phyloP scores from a whole-genome alignment of 2,797 vertebrate genomes.

The Micropoecilia bifurca region DNA sequence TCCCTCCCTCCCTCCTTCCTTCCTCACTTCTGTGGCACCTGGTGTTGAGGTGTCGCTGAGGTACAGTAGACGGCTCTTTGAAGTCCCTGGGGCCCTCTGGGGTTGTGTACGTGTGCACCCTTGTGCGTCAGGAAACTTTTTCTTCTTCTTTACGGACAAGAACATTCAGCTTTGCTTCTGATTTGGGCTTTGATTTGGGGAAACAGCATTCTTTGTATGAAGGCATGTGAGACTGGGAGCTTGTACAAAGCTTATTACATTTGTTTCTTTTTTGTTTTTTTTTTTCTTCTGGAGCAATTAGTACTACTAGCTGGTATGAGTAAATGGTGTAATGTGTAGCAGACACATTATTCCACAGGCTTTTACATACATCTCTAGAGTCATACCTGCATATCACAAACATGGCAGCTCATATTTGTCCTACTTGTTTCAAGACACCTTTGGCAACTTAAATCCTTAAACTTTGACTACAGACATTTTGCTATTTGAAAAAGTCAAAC shows the following conservation, averaged over 20 bases:
- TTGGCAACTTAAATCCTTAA: neutral
- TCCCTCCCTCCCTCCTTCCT: conserved; percentile 19
- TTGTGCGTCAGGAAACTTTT: conserved; percentile 55
- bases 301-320: neutral
- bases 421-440: neutral
- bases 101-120: conserved; percentile 28
- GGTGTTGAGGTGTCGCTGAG: conserved; percentile 76
- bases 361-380: neutral
- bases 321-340: neutral
- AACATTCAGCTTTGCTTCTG: conserved; percentile 64
- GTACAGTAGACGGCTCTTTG: conserved; percentile 77
- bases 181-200: conserved; percentile 32
- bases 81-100: conserved; percentile 70
- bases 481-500: neutral
- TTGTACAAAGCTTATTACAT: neutral
- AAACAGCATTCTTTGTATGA: conserved; percentile 35
- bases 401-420: neutral
- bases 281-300: neutral
- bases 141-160: conserved; percentile 35
- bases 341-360: neutral
- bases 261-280: neutral
- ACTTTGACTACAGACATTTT: neutral
- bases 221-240: conserved; percentile 16
- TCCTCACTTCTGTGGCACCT: conserved; percentile 61
- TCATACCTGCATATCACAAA: neutral